Evolutionary conservation across 2,113 vertebrate genomes (phyloP), one percentile per base, ranked within the genome.

Genomic region (Pelmatolapia mariae): DNA sequence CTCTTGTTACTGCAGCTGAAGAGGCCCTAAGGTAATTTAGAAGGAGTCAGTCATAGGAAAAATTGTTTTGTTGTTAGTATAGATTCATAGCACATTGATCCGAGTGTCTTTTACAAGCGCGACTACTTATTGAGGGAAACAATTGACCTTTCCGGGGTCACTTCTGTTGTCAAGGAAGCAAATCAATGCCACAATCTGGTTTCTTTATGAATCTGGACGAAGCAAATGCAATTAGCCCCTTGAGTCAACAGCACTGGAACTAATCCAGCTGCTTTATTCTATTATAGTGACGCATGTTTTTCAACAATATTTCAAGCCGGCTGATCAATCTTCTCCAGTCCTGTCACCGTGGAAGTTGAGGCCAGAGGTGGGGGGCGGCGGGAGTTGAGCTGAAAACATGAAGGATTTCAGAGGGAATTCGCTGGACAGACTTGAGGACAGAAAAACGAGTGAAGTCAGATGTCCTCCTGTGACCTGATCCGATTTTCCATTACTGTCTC

Each of bases 401-500:
- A 80, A 63, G 85, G 83, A 84, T 82, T 88, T 85, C 40, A 63
- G 79, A 15, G 84, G 82, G 79, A 89, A 83, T 86, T 79, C 11
- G 11, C 71, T n/a, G 45, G 63, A 86, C 47, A 36, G 85, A 84
- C 80, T 66, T 19, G 38, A 87, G 82, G 83, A 84, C 80, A 29
- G 47, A 85, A 63, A 68, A 86, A 84, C 11, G 57, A 90, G 81
- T 87, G 56, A 94, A 94, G 85, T 90, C 83, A 89, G 88, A 81
- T 56, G 88, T 92, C 91, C 91, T 91, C 89, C 84, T 66, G 91
- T 80, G 91, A 93, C 93, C 91, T 82, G 92, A 93, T 92, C 87
- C 85, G 38, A 92, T 94, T 94, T 94, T 85, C 89, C 89, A 91
- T 93, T 91, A 91, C 88, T 66, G 86, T 87, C 91, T 89, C 83